Base-by-base conservation (phyloP, 2,113 vertebrate genomes). In the Platichthys stellatus region DNA sequence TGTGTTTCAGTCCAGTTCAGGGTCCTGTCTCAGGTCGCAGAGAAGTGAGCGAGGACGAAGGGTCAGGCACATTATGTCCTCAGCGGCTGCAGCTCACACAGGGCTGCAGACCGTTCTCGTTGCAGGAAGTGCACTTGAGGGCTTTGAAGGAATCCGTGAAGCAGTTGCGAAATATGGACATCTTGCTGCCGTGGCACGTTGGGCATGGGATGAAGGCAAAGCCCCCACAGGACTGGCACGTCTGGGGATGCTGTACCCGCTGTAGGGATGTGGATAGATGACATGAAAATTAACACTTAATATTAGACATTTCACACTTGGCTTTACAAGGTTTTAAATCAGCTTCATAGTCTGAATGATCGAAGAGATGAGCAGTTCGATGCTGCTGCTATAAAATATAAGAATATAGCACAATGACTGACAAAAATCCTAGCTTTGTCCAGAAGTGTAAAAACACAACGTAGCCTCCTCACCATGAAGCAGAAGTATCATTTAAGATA, bases 91-190 rank as follows among this genome's bases (percentile, higher is more conserved):
- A 99, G 91, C 92, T 96, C 86, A 86, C 91, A 83, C 98, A 99
- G 49, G 96, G 94, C 91, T 97, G 98, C 83, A 99, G 94, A 62
- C 98, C 98, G 0, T 99, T 99, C 93, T 99, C 98, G 0, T 99
- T 99, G 92, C 98, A 99, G 18, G 96, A 96, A 0, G 97, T 99
- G 31, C 98, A 99, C 93, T 96, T 98, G 80, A 99, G 95, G 80
- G 97, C 97, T 95, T 99, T 99, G 95, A 99, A 99, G 17, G 97
- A 97, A 93, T 99, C 98, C 0, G 97, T 99, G 92, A 99, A 99
- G 94, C 97, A 97, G 93, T 99, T 99, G 86, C 98, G 96, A 85
- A 98, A 96, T 81, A 97, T 93, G 18, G 98, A 99, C 98, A 99
- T 99, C 94, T 99, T 99, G 95, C 98, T 99, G 92, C 98, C 98